Base-by-base conservation (phyloP, 2,113 vertebrate genomes). In the Tetrao urogallus region DNA sequence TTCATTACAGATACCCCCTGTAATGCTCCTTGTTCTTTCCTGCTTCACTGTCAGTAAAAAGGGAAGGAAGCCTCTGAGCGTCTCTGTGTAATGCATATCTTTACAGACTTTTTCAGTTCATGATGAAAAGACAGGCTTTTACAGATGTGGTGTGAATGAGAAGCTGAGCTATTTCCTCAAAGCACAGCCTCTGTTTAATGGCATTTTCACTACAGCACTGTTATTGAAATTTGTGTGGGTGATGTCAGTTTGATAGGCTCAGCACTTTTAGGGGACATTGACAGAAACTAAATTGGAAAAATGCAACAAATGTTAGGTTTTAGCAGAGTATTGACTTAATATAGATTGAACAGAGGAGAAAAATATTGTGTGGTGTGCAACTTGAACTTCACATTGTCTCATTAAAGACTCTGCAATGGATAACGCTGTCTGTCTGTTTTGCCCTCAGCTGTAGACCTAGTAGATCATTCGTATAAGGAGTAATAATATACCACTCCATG, bases 201-300 rank as follows among this genome's bases (percentile, higher is more conserved):
- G 80, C 8, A 64, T 94, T 96, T 63, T 90, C 88, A 85, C 86
- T 73, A 63, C 88, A 70, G 83, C 56, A 28, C 43, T 20, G 75
- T 95, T 94, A 97, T 94, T 96, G 97, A 96, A 95, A 97, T 96
- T 93, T 86, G 95, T 90, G 94, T 93, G 95, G 96, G 96, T 86
- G 93, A 89, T 95, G 96, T 79, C n/a, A n/a, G 80, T 94, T 95
- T 95, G 97, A 97, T 94, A 89, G 75, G 92, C 96, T 98, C 98
- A 97, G 97, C 97, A 95, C 94, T 97, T 98, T 95, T 76, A 96
- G 96, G 95, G 91, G 93, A 82, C 97, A 97, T 96, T 86, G 96
- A 97, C 97, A 97, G 96, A 95, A 95, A 95, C 71, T 82, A 98
- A 97, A 97, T 97, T 97, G 97, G 94, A 97, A 98, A 95, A 98